These are phyloP conservation scores for Gambusia yucatana DNA, from an alignment of 2,797 vertebrate species.

Conservation along the genomic window DNA sequence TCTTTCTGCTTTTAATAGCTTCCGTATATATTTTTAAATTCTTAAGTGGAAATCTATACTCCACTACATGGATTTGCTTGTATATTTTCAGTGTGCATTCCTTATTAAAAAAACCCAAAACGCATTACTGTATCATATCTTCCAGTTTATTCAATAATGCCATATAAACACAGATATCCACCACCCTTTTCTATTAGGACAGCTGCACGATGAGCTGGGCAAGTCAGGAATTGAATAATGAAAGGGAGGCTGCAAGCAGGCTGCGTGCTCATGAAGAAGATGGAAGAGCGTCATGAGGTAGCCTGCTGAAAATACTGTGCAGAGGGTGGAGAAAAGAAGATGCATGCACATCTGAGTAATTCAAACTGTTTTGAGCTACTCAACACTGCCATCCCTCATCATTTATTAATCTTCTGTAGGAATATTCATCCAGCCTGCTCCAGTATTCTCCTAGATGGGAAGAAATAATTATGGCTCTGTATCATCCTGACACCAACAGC, in stretches of 20 bases:
- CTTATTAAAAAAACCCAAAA: neutral
- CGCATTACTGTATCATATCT: neutral
- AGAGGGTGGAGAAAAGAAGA: conserved; percentile 34
- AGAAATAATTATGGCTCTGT: conserved; percentile 54
- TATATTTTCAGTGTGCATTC: neutral
- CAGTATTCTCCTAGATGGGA: conserved; percentile 32
- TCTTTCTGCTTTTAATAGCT: neutral
- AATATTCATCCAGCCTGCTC: conserved; percentile 65
- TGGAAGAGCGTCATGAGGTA: conserved; percentile 18
- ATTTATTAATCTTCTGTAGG: conserved; percentile 70
- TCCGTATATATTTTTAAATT: neutral
- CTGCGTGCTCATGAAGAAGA: conserved; percentile 24
- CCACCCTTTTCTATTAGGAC: neutral
- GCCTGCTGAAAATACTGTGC: conserved; percentile 25
- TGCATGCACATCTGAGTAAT: conserved; percentile 47
- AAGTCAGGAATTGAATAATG: neutral
- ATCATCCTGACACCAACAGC: conserved; percentile 40
- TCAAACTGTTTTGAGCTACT: conserved; percentile 54
- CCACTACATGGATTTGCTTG: neutral
- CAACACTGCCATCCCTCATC: conserved; percentile 56
- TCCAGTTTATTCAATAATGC: neutral
- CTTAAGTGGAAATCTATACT: neutral
- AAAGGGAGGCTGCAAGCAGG: conserved; percentile 1
- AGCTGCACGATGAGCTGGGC: neutral
- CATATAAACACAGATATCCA: neutral